These are phyloP conservation scores for Dendrocincla fuliginosa DNA, from an alignment of 2,797 vertebrate species.

Conservation along the genomic window DNA sequence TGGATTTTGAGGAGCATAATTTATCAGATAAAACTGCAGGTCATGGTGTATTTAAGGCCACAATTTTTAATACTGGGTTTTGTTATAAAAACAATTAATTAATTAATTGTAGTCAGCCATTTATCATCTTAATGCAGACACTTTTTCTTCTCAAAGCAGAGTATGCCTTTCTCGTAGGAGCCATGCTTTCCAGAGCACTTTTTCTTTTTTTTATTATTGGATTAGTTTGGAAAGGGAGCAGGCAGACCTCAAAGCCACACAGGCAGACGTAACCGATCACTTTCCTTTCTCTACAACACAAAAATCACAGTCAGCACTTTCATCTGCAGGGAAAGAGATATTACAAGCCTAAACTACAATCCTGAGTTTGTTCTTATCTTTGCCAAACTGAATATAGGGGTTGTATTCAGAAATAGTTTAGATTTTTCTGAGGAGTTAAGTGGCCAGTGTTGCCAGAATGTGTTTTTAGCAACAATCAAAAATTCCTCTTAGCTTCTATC, in stretches of 20 bases:
- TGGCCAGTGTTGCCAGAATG: not conserved
- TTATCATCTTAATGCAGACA: conserved; percentile 41
- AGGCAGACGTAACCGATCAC: not conserved
- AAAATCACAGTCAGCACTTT: not conserved
- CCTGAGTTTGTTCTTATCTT: not conserved
- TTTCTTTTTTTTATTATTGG: not conserved
- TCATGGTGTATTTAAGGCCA: conserved; percentile 45
- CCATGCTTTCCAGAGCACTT: not conserved
- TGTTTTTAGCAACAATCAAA: not conserved
- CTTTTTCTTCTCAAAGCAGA: conserved; percentile 12
- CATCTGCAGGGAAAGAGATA: not conserved
- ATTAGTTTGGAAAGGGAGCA: not conserved
- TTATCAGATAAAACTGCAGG: conserved; percentile 51
- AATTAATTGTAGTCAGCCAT: conserved; percentile 64
- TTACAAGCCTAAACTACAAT: not conserved
- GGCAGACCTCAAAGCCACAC: not conserved
- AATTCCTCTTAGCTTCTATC: not conserved
- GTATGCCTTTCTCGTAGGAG: not conserved
- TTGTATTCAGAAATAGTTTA: not conserved
- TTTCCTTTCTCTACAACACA: not conserved
- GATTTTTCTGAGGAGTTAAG: not conserved
- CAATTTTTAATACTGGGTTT: conserved; percentile 21
- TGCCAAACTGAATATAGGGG: not conserved
- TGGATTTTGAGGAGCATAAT: conserved; percentile 49
- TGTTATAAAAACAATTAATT: conserved; percentile 62